A percentile compares a stretch with the other conserved stretches of the same genome.
Evolutionary conservation across 2,113 vertebrate species (phyloP).

Genomic region (Gasterosteus aculeatus): DNA sequence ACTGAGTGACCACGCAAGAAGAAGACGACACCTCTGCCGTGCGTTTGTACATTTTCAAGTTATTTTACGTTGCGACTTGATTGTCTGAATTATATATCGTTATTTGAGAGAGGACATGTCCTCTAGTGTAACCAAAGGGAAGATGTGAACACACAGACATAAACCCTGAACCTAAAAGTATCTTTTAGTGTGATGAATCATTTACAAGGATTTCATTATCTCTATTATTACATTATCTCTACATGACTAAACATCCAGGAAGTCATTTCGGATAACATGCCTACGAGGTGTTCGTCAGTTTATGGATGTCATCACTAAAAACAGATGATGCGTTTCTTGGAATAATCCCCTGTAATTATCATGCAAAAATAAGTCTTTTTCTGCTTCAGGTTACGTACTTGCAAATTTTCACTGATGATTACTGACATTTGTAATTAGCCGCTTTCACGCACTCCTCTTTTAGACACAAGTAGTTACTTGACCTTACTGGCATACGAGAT

Average conservation of each 20-base stretch:
- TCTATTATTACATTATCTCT: background rate
- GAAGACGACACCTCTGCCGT: too few species aligned
- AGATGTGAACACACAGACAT: background rate
- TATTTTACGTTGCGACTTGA: background rate
- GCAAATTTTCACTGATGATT: background rate
- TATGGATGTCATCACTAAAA: background rate
- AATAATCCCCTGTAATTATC: background rate
- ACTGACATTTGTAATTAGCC: constrained; percentile 9
- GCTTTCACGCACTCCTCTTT: constrained; percentile 1
- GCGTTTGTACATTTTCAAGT: too few species aligned
- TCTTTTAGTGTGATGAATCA: background rate
- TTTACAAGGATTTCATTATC: background rate
- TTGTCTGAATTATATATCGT: background rate
- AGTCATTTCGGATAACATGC: background rate
- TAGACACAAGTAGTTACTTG: background rate
- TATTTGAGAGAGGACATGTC: background rate
- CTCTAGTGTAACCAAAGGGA: background rate
- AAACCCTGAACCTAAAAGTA: background rate
- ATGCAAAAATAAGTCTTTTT: background rate
- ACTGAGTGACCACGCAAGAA: too few species aligned
- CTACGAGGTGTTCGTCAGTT: background rate
- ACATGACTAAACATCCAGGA: background rate
- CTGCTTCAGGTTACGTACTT: background rate
- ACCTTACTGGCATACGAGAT: background rate
- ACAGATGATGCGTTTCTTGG: background rate